Evolutionary conservation across 2,113 vertebrate genomes (phyloP).

Genomic region (Urocynchramus pylzowi): DNA sequence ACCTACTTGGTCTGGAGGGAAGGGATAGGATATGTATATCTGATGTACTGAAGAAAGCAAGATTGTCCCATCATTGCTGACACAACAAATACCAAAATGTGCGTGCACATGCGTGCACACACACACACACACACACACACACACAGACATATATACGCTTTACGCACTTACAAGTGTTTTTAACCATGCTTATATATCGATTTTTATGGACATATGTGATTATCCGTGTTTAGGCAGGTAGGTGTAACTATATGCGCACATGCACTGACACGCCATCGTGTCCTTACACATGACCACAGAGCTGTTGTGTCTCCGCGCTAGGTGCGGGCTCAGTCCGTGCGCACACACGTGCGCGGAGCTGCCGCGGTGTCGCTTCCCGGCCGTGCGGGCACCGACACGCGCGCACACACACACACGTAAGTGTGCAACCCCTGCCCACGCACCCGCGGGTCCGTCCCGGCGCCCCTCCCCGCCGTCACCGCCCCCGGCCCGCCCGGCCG

Average conservation of each 20-base stretch:
- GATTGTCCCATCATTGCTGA: not conserved
- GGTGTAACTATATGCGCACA: too few species aligned
- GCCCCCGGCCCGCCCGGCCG: not conserved
- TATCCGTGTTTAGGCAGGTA: not conserved
- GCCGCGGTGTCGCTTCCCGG: fast-evolving
- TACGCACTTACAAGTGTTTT: not conserved
- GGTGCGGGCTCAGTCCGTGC: fast-evolving
- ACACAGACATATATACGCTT: fast-evolving
- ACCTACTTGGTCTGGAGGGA: fast-evolving
- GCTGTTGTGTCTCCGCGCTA: not conserved
- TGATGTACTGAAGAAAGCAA: not conserved
- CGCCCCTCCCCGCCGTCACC: not conserved
- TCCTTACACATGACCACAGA: fast-evolving
- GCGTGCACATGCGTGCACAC: fast-evolving
- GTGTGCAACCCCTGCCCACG: not conserved
- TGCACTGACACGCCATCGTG: not conserved
- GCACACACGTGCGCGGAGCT: not conserved
- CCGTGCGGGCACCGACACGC: not conserved
- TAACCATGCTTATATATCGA: not conserved
- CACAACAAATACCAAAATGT: not conserved
- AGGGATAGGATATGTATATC: fast-evolving
- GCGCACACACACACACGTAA: not conserved
- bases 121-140: too few species aligned
- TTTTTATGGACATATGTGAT: not conserved
- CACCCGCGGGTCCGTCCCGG: not conserved